These are phyloP conservation scores for Meleagris gallopavo DNA, from an alignment of 2,113 vertebrate genomes.

Conservation along the genomic window DNA sequence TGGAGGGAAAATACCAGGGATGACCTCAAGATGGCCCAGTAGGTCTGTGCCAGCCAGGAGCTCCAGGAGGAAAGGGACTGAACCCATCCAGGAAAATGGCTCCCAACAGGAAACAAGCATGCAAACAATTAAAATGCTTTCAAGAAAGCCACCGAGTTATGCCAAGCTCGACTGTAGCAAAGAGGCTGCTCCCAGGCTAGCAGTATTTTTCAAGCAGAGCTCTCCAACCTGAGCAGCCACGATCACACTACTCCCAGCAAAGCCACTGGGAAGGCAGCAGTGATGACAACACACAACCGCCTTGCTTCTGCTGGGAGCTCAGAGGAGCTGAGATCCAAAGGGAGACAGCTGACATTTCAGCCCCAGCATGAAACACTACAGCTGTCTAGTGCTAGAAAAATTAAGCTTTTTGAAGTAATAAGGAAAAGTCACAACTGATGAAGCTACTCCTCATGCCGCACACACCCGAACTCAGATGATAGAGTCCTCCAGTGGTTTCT, in stretches of 20 bases:
- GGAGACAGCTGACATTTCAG: constrained; percentile 6
- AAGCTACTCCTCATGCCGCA: neutral
- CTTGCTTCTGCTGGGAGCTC: neutral
- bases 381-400: neutral
- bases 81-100: constrained; percentile 61
- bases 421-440: neutral
- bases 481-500: neutral
- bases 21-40: constrained; percentile 73
- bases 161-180: neutral
- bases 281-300: neutral
- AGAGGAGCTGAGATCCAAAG: neutral
- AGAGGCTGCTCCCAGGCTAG: neutral
- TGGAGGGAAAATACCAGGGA: constrained; percentile 68
- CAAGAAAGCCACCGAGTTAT: constrained; percentile 3
- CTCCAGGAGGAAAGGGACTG: constrained; percentile 14
- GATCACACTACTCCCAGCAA: neutral
- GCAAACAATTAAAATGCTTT: constrained; percentile 39
- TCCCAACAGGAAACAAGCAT: constrained; percentile 48
- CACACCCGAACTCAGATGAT: neutral
- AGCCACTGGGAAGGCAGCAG: neutral
- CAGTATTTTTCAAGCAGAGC: constrained; percentile 26
- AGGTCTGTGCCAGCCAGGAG: constrained; percentile 62
- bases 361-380: neutral
- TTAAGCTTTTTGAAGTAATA: neutral
- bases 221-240: neutral